Evolutionary conservation across 1,140 invertebrate genomes (phyloP), one percentile per base, ranked within the genome.

Genomic region (Trachymyrmex septentrionalis): DNA sequence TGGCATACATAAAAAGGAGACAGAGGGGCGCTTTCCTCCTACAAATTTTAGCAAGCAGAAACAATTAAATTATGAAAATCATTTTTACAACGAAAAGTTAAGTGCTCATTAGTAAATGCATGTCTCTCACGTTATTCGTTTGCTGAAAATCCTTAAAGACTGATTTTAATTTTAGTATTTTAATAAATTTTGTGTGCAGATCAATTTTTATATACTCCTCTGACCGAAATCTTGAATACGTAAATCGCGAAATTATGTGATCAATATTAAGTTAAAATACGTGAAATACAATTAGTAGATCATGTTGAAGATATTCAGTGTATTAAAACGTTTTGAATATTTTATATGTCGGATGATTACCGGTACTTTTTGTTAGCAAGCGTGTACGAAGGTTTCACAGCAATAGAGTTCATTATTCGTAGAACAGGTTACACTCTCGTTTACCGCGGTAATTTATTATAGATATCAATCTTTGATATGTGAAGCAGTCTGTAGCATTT

Each of bases 401-500:
- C 77, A 76, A 89, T 55, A 48, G 80, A 63, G 76, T 77, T 86
- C 76, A 84, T 90, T 86, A 84, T 66, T 27, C 71, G 81, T 67
- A 78, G 57, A 77, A 73, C 82, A 30, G 72, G 78, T 91, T 90
- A 88, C 90, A 90, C 86, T 84, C 90, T 86, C 84, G 89, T 92
- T 89, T 89, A 77, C 88, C 81, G 85, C 86, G 85, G 69, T 82
- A 85, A 80, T 86, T 88, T 76, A 93, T 91, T 88, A 85, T 84
- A 88, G 91, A 92, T 93, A 93, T 93, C 86, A 91, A 90, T 89
- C 76, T 89, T 77, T 71, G 87, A 89, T 91, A 89, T 92, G 91
- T 88, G 88, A 91, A 44, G 19, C 59, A 71, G 78, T 90, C 87
- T 80, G n/a, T 12, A 71, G 82, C 77, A 93, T 93, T 93, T 92